These are phyloP conservation scores for Channallabes apus DNA, from an alignment of 2,797 vertebrate species.

Conservation along the genomic window DNA sequence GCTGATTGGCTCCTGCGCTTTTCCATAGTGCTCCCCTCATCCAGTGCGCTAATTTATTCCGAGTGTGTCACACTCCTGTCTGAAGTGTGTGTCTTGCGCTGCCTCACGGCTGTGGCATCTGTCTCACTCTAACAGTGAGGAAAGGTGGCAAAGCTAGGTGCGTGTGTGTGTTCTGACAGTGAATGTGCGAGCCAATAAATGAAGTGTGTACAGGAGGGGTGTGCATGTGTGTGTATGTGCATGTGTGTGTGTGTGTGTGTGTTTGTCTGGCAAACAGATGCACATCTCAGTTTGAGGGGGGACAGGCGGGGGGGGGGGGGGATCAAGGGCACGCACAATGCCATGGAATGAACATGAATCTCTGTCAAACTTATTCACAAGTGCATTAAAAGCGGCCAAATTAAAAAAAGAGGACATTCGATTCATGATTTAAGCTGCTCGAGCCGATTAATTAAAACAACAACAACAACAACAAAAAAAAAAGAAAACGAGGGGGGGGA, in stretches of 20 bases:
- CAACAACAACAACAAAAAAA: neutral
- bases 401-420: conserved; percentile 18
- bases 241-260: conserved; percentile 37
- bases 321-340: conserved; percentile 46
- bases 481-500: neutral
- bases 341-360: conserved; percentile 44
- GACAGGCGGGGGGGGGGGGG: conserved; percentile 37
- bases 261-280: conserved; percentile 49
- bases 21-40: conserved; percentile 61
- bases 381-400: conserved; percentile 36
- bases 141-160: conserved; percentile 55
- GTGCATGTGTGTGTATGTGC: conserved; percentile 23
- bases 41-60: conserved; percentile 61
- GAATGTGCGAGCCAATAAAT: conserved; percentile 41
- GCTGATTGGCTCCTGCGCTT: conserved; percentile 70
- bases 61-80: conserved; percentile 59
- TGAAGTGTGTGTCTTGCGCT: conserved; percentile 49
- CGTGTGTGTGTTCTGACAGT: conserved; percentile 42
- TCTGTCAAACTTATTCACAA: conserved; percentile 49
- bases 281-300: conserved; percentile 47
- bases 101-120: conserved; percentile 53
- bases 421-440: conserved; percentile 17
- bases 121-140: conserved; percentile 52
- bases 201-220: conserved; percentile 44
- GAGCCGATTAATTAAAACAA: conserved; percentile 35